phyloP scores from a whole-genome alignment of 1,140 invertebrate genomes.

The Pectinophora gossypiella region DNA sequence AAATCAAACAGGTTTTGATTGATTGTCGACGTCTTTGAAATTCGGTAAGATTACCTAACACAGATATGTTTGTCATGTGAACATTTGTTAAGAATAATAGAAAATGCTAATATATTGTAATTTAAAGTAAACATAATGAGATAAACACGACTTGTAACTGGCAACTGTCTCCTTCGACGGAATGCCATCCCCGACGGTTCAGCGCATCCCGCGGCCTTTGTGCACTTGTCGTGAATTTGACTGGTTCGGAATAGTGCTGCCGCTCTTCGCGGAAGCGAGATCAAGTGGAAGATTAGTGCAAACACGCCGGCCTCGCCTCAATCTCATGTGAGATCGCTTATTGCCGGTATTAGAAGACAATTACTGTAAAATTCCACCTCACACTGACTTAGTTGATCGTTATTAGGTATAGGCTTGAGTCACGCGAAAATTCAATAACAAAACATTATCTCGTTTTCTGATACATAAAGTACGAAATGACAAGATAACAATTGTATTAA shows the following conservation, averaged over 20 bases:
- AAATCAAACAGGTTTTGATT: no score
- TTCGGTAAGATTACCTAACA: no score
- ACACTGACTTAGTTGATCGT: background rate
- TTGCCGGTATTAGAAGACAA: constrained; percentile 4
- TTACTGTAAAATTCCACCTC: constrained; percentile 1
- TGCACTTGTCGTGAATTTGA: constrained; percentile 57
- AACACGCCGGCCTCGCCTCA: constrained; percentile 38
- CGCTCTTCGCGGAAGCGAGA: constrained; percentile 54
- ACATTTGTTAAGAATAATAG: no score
- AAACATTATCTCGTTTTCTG: no score
- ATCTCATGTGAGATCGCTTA: constrained; percentile 30
- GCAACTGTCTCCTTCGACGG: background rate
- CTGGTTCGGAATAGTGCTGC: constrained; percentile 39
- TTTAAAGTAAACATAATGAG: no score
- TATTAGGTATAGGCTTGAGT: background rate
- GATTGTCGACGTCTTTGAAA: no score
- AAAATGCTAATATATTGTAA: no score
- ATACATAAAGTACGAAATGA: no score
- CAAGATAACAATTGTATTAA: no score
- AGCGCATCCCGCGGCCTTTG: constrained; percentile 21
- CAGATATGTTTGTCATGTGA: no score
- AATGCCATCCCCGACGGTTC: background rate
- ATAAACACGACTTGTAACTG: background rate
- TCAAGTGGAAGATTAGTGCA: constrained; percentile 37
- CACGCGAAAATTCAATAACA: background rate